Percentiles rank a stretch among this genome's conserved stretches.
These are phyloP conservation scores for Ditula angustiorana DNA, from an alignment of 2,888 invertebrate genomes.

Conservation along the genomic window DNA sequence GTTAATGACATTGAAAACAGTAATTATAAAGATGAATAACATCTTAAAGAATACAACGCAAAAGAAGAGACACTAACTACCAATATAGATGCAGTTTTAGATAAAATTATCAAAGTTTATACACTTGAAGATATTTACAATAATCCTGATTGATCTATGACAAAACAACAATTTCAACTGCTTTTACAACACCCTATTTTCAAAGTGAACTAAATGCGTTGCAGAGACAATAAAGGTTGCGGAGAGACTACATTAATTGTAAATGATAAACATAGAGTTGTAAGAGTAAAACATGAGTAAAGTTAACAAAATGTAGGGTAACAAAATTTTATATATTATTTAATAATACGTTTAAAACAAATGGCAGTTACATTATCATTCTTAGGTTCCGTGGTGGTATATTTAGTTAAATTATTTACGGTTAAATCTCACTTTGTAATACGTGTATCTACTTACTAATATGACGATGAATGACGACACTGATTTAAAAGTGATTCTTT, in stretches of 20 bases:
- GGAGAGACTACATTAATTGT: too few species aligned
- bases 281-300: neutral
- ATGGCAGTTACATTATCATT: neutral
- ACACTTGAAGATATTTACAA: neutral
- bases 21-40: neutral
- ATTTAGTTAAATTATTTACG: constrained; percentile 8
- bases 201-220: too few species aligned
- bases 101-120: neutral
- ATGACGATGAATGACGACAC: constrained; percentile 30
- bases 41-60: neutral
- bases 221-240: too few species aligned
- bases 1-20: constrained; percentile 16
- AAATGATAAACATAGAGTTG: too few species aligned
- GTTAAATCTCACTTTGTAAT: constrained; percentile 35
- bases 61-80: neutral
- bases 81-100: neutral
- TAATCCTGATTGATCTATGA: neutral
- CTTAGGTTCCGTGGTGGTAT: too few species aligned
- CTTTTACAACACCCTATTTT: neutral
- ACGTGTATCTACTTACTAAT: constrained; percentile 19
- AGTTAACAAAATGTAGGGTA: neutral
- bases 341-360: neutral
- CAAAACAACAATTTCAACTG: neutral
- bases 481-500: constrained; percentile 10
- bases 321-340: too few species aligned